Evolutionary conservation across 1,140 invertebrate species (phyloP).

Genomic region (Drosophila bocqueti): DNA sequence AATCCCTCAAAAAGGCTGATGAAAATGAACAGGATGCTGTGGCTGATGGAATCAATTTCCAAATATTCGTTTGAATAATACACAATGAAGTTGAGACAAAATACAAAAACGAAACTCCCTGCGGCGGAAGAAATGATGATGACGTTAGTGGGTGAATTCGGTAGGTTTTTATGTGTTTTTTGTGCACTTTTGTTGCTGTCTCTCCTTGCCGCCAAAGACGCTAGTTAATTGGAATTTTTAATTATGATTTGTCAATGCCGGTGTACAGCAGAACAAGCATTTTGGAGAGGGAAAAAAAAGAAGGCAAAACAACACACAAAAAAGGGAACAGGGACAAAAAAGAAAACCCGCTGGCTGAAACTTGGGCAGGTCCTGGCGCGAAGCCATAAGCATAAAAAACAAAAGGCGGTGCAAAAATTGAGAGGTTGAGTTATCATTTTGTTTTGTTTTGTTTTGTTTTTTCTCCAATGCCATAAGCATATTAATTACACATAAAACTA

Average conservation of each 20-base stretch:
- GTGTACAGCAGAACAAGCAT: slow-evolving; percentile 19
- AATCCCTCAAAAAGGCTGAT: not conserved
- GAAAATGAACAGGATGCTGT: not conserved
- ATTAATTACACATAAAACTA: slow-evolving; percentile 57
- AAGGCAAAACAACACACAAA: slow-evolving; percentile 24
- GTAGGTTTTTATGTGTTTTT: not conserved
- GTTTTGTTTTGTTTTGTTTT: not conserved
- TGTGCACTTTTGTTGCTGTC: not conserved
- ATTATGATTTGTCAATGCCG: slow-evolving; percentile 75
- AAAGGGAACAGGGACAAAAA: slow-evolving; percentile 17
- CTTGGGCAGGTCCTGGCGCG: slow-evolving; percentile 21
- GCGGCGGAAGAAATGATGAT: slow-evolving; percentile 10
- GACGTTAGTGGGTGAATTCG: slow-evolving; percentile 26
- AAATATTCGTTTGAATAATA: slow-evolving; percentile 10
- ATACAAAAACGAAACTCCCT: slow-evolving; percentile 26
- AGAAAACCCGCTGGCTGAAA: slow-evolving; percentile 19
- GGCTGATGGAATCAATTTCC: slow-evolving; percentile 1
- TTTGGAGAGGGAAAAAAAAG: slow-evolving; percentile 2
- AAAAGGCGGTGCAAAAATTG: slow-evolving; percentile 4
- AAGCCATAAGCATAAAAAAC: slow-evolving; percentile 10
- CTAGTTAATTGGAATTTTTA: slow-evolving; percentile 78
- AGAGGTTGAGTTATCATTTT: slow-evolving; percentile 6
- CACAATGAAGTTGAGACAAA: slow-evolving; percentile 20
- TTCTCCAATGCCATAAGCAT: slow-evolving; percentile 3
- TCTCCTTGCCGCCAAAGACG: slow-evolving; percentile 50